phyloP scores from a whole-genome alignment of 2,797 vertebrate species.

The Calcarius lapponicus region DNA sequence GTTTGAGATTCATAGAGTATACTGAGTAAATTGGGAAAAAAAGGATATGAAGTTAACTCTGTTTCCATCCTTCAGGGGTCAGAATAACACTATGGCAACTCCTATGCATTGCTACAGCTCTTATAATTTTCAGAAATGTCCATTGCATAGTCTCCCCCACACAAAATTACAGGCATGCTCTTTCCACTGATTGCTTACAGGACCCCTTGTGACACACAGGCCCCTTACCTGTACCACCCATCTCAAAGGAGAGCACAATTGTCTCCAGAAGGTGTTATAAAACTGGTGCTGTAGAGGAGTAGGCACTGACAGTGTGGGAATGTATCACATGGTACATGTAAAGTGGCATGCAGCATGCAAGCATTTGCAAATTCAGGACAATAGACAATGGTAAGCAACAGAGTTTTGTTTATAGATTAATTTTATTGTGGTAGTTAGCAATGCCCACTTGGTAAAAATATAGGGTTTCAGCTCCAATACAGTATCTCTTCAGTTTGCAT shows the following conservation, averaged over 20 bases:
- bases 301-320: slow-evolving; percentile 6
- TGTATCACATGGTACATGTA: not conserved
- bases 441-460: not conserved
- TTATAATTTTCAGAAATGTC: slow-evolving; percentile 63
- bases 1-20: slow-evolving; percentile 67
- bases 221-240: not conserved
- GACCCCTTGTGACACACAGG: slow-evolving; percentile 12
- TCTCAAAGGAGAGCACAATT: not conserved
- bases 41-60: slow-evolving; percentile 76
- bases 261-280: slow-evolving; percentile 34
- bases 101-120: slow-evolving; percentile 52
- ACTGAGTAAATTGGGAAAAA: slow-evolving; percentile 65
- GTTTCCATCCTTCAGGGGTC: slow-evolving; percentile 84
- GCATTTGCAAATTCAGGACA: slow-evolving; percentile 7
- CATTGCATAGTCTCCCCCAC: not conserved
- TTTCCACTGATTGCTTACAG: slow-evolving; percentile 42
- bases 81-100: slow-evolving; percentile 80
- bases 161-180: not conserved
- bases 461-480: not conserved
- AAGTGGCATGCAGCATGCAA: not conserved
- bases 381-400: not conserved
- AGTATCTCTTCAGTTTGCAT: slow-evolving; percentile 26
- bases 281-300: not conserved
- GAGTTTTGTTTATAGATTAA: not conserved
- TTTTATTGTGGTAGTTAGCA: not conserved